Evolutionary conservation across 2,113 vertebrate species (phyloP).

Genomic region (Polyodon spathula): DNA sequence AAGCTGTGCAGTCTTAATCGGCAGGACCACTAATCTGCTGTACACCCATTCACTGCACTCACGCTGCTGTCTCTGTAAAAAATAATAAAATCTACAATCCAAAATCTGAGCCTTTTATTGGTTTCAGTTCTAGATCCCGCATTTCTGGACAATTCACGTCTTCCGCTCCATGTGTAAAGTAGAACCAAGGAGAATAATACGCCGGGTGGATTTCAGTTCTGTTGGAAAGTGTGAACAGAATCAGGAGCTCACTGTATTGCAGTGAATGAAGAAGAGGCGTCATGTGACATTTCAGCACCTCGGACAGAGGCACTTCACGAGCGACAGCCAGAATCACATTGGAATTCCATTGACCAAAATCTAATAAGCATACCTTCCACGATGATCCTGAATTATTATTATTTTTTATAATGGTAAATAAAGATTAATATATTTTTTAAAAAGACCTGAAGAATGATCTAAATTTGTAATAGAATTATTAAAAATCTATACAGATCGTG

Average conservation of each 20-base stretch:
- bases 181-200: conserved; percentile 15
- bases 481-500: too few species aligned
- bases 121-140: conserved; percentile 1
- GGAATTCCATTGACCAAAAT: background rate
- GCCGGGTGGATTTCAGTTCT: conserved; percentile 35
- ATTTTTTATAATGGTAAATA: too few species aligned
- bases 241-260: conserved; percentile 45
- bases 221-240: conserved; percentile 51
- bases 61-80: conserved; percentile 40
- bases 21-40: conserved; percentile 37
- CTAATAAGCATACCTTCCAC: too few species aligned
- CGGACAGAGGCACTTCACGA: conserved; percentile 51
- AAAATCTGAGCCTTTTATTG: conserved; percentile 29
- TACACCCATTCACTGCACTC: conserved; percentile 46
- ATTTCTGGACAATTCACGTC: conserved; percentile 1
- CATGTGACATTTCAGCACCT: conserved; percentile 61
- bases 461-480: too few species aligned
- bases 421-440: too few species aligned
- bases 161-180: background rate
- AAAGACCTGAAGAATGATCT: too few species aligned
- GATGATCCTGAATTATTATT: too few species aligned
- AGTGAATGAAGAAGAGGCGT: conserved; percentile 58
- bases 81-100: conserved; percentile 40
- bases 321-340: too few species aligned
- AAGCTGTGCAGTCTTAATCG: conserved; percentile 40